Base-by-base conservation (phyloP, 2,888 invertebrate genomes). In the Harpalus rufipes region DNA sequence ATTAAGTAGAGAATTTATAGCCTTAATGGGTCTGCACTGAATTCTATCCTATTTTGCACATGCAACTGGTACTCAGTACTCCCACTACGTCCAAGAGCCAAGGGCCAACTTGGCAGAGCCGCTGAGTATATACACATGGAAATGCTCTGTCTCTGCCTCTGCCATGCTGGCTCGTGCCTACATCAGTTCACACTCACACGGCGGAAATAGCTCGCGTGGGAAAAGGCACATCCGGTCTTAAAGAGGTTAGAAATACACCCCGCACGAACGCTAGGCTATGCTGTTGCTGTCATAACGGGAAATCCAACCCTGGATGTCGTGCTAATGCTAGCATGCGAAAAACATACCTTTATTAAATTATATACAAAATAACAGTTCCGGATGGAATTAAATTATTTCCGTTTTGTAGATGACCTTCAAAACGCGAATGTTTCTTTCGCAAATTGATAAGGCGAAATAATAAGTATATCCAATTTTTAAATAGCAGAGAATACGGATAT, bases 121-220 rank as follows among this genome's bases (percentile, higher is more conserved):
- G 32, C 21, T 21, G 21, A 21, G 21, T 18, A n/a, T n/a, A n/a
- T n/a, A 41, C 72, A 72, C 72, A 74, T 74, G 72, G 72, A 74
- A 74, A 78, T 58, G 25, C 5, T 32, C 32, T 32, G 32, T 5
- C 32, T 21, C 1, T 32, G 32, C 32, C 32, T 21, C 1, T 21
- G 21, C 21, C 21, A 21, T 21, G 21, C 58, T 8, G 32, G 14
- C 14, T 76, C 76, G 21, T 41, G 12, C 72, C 44, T 74, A 25
- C 76, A 76, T 10, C 12, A 7, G n/a, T 74, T 51, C 58, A 78
- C 78, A 58, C 78, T 32, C 41, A 7, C 80, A 74, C 25, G 72
- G 18, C 80, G 74, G 82, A 82, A 82, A 82, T 82, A 82, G 74
- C 72, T 72, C 58, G 41, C 82, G 82, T 82, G 82, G 82, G 82